These are phyloP conservation scores for Cryptotermes secundus DNA, from an alignment of 1,140 invertebrate genomes.

Conservation along the genomic window DNA sequence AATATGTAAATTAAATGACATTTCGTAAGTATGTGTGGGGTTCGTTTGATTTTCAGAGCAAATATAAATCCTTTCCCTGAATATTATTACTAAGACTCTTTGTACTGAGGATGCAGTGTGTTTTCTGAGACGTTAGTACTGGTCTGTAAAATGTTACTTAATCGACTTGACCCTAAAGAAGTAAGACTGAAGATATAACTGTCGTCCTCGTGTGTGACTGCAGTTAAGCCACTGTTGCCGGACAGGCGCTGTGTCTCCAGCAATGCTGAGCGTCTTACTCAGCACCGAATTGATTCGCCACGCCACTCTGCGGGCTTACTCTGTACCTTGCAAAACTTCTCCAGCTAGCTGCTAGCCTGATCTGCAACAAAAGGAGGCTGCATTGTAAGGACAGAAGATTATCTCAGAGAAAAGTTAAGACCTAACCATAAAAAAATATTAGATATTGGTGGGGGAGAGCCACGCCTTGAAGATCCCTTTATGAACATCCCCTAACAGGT, in stretches of 20 bases:
- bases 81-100: too few species aligned
- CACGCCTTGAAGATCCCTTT: background rate
- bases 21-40: too few species aligned
- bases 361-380: background rate
- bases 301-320: background rate
- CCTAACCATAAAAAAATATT: background rate
- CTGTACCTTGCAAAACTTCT: background rate
- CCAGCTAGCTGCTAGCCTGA: background rate
- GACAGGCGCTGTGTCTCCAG: background rate
- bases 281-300: background rate
- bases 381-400: background rate
- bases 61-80: too few species aligned
- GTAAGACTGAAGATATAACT: too few species aligned
- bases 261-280: background rate
- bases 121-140: too few species aligned
- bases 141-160: too few species aligned
- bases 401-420: background rate
- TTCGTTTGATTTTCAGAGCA: too few species aligned
- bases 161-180: too few species aligned
- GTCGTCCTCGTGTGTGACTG: background rate
- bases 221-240: background rate
- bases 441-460: background rate
- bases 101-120: too few species aligned
- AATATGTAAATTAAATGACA: too few species aligned
- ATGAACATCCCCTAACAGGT: background rate